These are phyloP conservation scores for Pelodiscus sinensis DNA, from an alignment of 2,113 vertebrate species.

Conservation along the genomic window DNA sequence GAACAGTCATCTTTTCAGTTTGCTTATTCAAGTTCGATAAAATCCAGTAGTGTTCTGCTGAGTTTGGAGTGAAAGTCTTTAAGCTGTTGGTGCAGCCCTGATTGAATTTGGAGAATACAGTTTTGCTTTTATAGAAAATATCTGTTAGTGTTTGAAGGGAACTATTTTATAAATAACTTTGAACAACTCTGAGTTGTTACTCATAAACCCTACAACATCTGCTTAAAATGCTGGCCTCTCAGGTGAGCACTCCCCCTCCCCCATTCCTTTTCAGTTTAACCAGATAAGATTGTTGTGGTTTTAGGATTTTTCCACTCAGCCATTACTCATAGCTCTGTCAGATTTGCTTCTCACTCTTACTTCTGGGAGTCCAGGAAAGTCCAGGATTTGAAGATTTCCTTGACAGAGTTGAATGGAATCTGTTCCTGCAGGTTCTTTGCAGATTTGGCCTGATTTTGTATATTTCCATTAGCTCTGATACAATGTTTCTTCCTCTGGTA, in stretches of 20 bases:
- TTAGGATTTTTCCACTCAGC: not conserved
- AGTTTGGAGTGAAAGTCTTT: not conserved
- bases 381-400: not conserved
- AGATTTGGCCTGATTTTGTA: not conserved
- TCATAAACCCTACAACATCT: not conserved
- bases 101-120: not conserved
- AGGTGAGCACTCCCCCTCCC: no score
- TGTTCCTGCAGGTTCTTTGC: not conserved
- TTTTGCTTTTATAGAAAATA: not conserved
- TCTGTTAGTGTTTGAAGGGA: not conserved
- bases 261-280: not conserved
- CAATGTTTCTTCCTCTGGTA: not conserved
- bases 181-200: fast-evolving
- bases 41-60: not conserved
- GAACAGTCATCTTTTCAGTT: not conserved
- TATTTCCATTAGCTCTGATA: not conserved
- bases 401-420: not conserved
- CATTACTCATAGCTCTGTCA: not conserved
- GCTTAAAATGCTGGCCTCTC: not conserved
- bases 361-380: not conserved
- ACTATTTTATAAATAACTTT: not conserved
- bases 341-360: not conserved
- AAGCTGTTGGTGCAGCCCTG: not conserved
- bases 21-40: fast-evolving
- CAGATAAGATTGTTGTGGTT: not conserved